Evolutionary conservation across 2,113 vertebrate species (phyloP).

Genomic region (Etia nguti): DNA sequence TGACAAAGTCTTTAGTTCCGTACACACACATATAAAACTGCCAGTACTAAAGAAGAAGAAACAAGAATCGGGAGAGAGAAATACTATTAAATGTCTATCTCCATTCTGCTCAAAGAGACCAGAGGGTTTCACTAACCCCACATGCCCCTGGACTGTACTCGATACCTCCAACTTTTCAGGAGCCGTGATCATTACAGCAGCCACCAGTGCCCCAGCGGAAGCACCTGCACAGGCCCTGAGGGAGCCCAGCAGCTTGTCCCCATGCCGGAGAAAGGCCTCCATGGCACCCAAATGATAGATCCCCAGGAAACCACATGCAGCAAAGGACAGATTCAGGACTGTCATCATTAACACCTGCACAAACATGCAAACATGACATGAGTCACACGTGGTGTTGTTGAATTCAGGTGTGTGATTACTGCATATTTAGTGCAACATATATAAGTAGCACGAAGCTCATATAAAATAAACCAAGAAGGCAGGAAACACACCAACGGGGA

Average conservation of each 20-base stretch:
- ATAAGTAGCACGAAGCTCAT: fast-evolving
- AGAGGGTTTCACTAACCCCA: background rate
- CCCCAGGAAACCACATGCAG: slow-evolving; percentile 87
- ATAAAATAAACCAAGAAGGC: background rate
- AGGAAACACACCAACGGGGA: background rate
- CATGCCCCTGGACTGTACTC: background rate
- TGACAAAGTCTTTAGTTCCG: background rate
- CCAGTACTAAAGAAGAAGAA: background rate
- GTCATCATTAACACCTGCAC: slow-evolving; percentile 59
- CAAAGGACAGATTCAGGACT: slow-evolving; percentile 83
- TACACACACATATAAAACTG: background rate
- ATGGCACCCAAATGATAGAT: slow-evolving; percentile 90
- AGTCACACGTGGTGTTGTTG: background rate
- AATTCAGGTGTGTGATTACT: background rate
- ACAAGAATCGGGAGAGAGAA: background rate
- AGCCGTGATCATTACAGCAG: slow-evolving; percentile 80
- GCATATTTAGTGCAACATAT: background rate
- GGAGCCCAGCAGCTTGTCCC: slow-evolving; percentile 72
- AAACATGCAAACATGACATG: background rate
- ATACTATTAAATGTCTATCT: background rate
- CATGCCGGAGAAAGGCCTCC: slow-evolving; percentile 79
- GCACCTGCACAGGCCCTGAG: slow-evolving; percentile 83
- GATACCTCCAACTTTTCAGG: slow-evolving; percentile 81
- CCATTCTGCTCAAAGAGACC: background rate
- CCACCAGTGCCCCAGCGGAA: slow-evolving; percentile 85